Evolutionary conservation across 2,888 invertebrate species (phyloP), one percentile per base, ranked within the genome.

Genomic region (Mechanitis mazaeus): DNA sequence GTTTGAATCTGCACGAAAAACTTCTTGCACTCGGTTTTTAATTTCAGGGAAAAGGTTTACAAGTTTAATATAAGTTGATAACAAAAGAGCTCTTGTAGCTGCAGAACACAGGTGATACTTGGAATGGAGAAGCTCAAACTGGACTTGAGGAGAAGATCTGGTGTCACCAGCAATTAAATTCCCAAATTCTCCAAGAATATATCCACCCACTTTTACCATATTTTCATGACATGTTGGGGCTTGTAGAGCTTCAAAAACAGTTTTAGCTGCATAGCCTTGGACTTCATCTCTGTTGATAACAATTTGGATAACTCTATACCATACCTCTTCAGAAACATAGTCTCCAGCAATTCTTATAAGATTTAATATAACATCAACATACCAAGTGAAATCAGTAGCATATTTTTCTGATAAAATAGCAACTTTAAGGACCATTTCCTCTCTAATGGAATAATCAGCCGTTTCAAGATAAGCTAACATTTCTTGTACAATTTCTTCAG

Each of bases 131-230:
- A 99, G 92, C 84, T 98, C 97, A 91, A 99, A 99, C 87, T 99
- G 99, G 68, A 99, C 97, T 76, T 95, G 92, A 7, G 99, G 99
- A 61, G 98, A 98, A 55, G 99, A 99, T 63, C 99, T 93, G 65
- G 97, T 96, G 85, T 99, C 99, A 20, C 99, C 99, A 72, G 99
- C 99, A 81, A 99, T 99, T 65, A 99, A 92, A 91, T 99, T 99
- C 59, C 99, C 99, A 90, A 99, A 99, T 88, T 99, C 99, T 66
- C 99, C 99, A 65, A 99, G 92, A 75, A 99, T 99, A 78, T 99
- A 99, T 59, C 99, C 99, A 65, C 99, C 99, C 60, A 99, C 99
- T 93, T 99, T 99, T 1, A 99, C 99, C 99, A 99, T 99, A 84
- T 99, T 99, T 88, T 99, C 99, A 84, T 99, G 99, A 79, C 99